Evolutionary conservation across 92 coral and sea anemone genomes (phyloP).

Genomic region (Pocillopora grandis): DNA sequence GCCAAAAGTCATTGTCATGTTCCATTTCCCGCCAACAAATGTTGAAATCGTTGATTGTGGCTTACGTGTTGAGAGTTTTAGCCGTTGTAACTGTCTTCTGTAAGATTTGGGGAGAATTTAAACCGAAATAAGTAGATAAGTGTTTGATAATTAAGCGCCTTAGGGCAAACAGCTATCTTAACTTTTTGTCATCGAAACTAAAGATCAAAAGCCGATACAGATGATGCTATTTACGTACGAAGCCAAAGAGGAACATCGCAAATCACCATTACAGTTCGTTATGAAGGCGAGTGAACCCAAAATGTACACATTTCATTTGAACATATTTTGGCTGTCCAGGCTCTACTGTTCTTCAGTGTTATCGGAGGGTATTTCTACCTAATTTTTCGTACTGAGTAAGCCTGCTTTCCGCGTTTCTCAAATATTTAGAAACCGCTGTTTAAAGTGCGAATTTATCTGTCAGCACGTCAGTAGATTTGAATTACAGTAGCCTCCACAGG

Average conservation of each 20-base stretch:
- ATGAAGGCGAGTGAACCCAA: no score
- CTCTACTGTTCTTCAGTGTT: not conserved
- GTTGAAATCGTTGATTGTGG: not conserved
- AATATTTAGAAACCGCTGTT: constrained; percentile 35
- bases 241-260: not conserved
- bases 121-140: constrained; percentile 14
- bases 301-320: no score
- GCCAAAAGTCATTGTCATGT: not conserved
- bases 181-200: constrained; percentile 30
- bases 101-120: not conserved
- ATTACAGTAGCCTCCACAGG: constrained; percentile 15
- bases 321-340: not conserved
- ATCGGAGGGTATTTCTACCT: not conserved
- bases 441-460: constrained; percentile 33
- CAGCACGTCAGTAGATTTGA: constrained; percentile 20
- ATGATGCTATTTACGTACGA: constrained; percentile 25
- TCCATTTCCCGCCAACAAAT: not conserved
- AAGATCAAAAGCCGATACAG: constrained; percentile 38
- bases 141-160: constrained; percentile 37
- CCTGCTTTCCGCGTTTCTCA: constrained; percentile 14
- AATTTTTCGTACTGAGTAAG: not conserved
- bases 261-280: not conserved
- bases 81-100: not conserved
- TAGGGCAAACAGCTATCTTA: constrained; percentile 29
- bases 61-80: not conserved